Percentiles rank a stretch among this genome's conserved stretches.
phyloP scores from a whole-genome alignment of 2,113 vertebrate species.

The Scatophagus argus region DNA sequence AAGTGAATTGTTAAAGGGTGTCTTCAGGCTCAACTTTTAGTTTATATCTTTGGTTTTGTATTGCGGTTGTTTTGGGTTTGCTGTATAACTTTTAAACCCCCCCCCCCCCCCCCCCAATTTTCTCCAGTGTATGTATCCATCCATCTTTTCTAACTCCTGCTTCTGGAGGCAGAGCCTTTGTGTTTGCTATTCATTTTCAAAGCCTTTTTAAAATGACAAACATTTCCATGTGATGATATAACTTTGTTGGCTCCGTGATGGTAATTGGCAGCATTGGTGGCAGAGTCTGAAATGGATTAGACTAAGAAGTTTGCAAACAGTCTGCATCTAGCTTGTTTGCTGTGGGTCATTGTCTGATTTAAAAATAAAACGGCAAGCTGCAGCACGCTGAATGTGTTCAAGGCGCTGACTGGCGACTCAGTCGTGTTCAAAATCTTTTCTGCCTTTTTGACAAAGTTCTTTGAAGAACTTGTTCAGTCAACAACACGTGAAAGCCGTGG shows the following conservation, averaged over 20 bases:
- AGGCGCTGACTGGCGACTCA: background rate
- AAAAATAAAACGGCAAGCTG: constrained; percentile 8
- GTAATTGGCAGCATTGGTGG: background rate
- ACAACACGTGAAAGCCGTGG: background rate
- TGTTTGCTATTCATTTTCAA: background rate
- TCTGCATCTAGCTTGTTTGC: constrained; percentile 13
- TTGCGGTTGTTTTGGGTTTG: background rate
- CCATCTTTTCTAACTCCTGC: background rate
- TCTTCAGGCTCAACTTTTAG: background rate
- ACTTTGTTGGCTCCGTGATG: background rate
- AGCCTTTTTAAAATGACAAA: background rate
- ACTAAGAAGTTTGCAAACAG: background rate
- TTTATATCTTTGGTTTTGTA: background rate
- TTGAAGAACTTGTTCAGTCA: background rate
- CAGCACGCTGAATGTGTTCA: background rate
- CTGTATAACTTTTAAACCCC: too few relatives aligned
- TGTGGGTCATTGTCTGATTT: constrained; percentile 20
- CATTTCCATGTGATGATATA: background rate
- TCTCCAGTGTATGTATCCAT: too few relatives aligned
- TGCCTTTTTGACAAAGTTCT: background rate
- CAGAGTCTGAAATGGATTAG: background rate
- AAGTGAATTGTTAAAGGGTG: background rate
- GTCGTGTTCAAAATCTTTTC: background rate
- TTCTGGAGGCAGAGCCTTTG: background rate
- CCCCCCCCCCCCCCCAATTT: too few relatives aligned